Evolutionary conservation across 2,113 vertebrate genomes (phyloP), one percentile per base, ranked within the genome.

Genomic region (Ptychochromis oligacanthus): DNA sequence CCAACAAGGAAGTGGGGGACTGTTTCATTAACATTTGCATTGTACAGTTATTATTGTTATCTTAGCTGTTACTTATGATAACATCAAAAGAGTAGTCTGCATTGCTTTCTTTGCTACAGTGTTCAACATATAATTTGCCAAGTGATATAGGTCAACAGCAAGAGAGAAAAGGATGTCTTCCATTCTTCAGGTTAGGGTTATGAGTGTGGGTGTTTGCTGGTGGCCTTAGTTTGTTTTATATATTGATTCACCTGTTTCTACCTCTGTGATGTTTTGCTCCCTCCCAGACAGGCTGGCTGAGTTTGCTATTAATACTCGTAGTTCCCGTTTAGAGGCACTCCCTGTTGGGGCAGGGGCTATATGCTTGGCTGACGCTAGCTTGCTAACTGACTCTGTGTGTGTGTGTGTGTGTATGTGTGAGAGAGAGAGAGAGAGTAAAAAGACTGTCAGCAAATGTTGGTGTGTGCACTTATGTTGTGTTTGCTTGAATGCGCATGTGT

Each of bases 251-350:
- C 67, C 84, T 94, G 34, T 87, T 94, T 87, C 91, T 77, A 88
- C 57, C 15, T 91, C 91, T 61, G 56, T 87, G 78, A 89, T 95
- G 90, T 89, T 93, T 85, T 80, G 62, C 86, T 65, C 40, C 13
- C 89, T 90, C 81, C 74, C 88, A 90, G 92, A 82, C 87, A 88
- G 85, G 43, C 90, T 84, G 87, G 72, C 85, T 91, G 76, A 90
- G 82, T 89, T 93, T 86, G 86, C 93, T 94, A 92, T 95, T 95
- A 93, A 95, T 94, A 95, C 93, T 88, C 60, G 31, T 49, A 82
- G 83, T 91, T 91, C 88, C 80, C 80, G 82, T 89, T 89, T 83
- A 89, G 91, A 93, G 87, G 80, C 93, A 81, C 89, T 92, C 89
- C 91, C 91, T 92, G 88, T 89, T 90, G 90, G 88, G 89, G 86